Percentiles rank a stretch among this genome's conserved stretches.
Evolutionary conservation across 2,797 vertebrate species (phyloP).

Genomic region (Pachyuromys duprasi): DNA sequence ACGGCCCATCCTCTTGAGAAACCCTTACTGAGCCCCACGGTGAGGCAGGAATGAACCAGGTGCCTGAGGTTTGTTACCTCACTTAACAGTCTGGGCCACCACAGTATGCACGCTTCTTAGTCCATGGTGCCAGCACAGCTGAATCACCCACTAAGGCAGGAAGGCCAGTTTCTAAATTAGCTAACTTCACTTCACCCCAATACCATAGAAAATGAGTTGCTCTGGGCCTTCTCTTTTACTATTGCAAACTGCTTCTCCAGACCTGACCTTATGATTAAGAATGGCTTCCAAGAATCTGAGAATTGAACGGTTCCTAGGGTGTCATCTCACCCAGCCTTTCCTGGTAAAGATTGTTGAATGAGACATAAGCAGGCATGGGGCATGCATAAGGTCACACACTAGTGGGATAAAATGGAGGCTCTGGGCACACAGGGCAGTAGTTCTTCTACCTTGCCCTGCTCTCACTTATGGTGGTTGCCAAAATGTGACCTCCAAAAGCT

Average conservation of each 20-base stretch:
- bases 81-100: neutral
- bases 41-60: slow-evolving; percentile 17
- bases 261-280: neutral
- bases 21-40: slow-evolving; percentile 17
- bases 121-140: neutral
- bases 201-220: neutral
- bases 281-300: neutral
- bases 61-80: slow-evolving; percentile 7
- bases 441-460: neutral
- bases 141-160: slow-evolving; percentile 25
- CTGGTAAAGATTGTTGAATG: slow-evolving; percentile 13
- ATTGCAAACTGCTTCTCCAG: slow-evolving; percentile 3
- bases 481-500: slow-evolving; percentile 24
- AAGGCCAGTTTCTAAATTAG: slow-evolving; percentile 12
- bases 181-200: neutral
- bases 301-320: neutral
- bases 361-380: neutral
- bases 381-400: neutral
- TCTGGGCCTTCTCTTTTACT: neutral
- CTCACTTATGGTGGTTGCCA: neutral
- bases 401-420: neutral
- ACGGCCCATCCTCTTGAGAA: slow-evolving; percentile 36
- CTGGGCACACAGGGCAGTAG: neutral
- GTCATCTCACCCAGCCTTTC: neutral
- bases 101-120: neutral